A percentile compares a stretch with the other conserved stretches of the same genome.
phyloP scores from a whole-genome alignment of 2,888 invertebrate species.

The Ornithoptera alexandrae region DNA sequence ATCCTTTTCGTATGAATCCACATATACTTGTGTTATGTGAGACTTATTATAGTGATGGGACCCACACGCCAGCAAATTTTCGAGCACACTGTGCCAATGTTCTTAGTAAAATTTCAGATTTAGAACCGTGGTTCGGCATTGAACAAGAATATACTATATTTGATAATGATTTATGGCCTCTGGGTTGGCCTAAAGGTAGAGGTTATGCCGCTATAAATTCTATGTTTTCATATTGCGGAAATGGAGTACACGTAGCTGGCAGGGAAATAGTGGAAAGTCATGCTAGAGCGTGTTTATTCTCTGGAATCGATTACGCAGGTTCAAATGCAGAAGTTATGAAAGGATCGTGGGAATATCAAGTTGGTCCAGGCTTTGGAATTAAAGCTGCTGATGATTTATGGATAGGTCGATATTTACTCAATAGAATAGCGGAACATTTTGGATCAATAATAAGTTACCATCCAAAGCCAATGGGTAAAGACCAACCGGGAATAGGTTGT shows the following conservation, averaged over 20 bases:
- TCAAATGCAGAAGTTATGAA: conserved; percentile 99
- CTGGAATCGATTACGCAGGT: conserved; percentile 94
- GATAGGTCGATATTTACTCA: conserved; percentile 90
- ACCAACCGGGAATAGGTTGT: conserved; percentile 92
- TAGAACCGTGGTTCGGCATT: conserved; percentile 93
- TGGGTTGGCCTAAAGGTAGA: conserved; percentile 95
- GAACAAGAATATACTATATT: conserved; percentile 95
- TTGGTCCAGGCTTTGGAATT: conserved; percentile 94
- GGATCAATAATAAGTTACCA: conserved; percentile 85
- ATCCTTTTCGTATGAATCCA: conserved; percentile 93
- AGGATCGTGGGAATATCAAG: conserved; percentile 94
- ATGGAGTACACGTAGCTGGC: conserved; percentile 95
- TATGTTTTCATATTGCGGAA: conserved; percentile 92
- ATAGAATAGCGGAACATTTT: conserved; percentile 92
- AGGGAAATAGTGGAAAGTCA: conserved; percentile 97
- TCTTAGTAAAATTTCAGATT: conserved; percentile 73
- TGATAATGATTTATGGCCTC: conserved; percentile 89
- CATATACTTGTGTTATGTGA: conserved; percentile 94
- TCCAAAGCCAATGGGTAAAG: conserved; percentile 87
- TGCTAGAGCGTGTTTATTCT: conserved; percentile 89
- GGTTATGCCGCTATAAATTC: conserved; percentile 91
- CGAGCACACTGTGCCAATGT: conserved; percentile 83
- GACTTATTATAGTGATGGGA: conserved; percentile 86
- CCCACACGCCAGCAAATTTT: conserved; percentile 87
- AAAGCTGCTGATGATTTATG: conserved; percentile 91